Conservation (phyloP, 2,113 vertebrate genomes). For the Periophthalmus modestus region DNA sequence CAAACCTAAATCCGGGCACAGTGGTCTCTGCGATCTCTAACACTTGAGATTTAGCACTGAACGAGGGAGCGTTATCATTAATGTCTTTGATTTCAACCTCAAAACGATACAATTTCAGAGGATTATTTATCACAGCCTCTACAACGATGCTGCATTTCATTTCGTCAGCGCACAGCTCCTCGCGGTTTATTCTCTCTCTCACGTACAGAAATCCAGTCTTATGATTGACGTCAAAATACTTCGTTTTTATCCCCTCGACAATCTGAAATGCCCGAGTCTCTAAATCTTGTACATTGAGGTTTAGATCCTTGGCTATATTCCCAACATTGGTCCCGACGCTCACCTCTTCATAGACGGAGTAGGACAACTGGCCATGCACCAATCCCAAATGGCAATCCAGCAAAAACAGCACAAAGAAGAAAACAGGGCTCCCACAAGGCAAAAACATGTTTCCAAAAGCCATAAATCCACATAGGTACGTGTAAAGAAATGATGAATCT, state of each 20-base stretch:
- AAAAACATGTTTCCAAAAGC: constrained; percentile 38
- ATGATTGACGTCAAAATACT: constrained; percentile 74
- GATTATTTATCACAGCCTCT: constrained; percentile 67
- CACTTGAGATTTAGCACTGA: constrained; percentile 41
- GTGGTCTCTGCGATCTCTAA: constrained; percentile 59
- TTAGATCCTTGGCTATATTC: constrained; percentile 76
- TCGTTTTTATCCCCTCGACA: constrained; percentile 62
- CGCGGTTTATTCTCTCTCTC: constrained; percentile 64
- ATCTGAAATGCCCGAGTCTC: constrained; percentile 71
- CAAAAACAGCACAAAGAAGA: constrained; percentile 7
- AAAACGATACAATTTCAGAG: constrained; percentile 65
- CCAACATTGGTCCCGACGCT: constrained; percentile 72
- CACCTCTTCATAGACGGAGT: constrained; percentile 74
- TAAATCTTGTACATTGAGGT: constrained; percentile 66
- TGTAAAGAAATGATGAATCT: not conserved
- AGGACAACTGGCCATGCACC: constrained; percentile 60
- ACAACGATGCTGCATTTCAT: constrained; percentile 53
- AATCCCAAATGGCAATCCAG: constrained; percentile 30
- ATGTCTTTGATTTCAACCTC: constrained; percentile 67
- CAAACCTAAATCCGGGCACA: constrained; percentile 46
- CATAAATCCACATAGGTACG: not conserved
- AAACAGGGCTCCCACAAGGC: not conserved
- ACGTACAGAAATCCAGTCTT: constrained; percentile 73
- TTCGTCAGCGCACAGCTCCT: constrained; percentile 54
- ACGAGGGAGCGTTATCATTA: constrained; percentile 70